These are phyloP conservation scores for Astyanax mexicanus DNA, from an alignment of 2,797 vertebrate genomes.

Conservation along the genomic window DNA sequence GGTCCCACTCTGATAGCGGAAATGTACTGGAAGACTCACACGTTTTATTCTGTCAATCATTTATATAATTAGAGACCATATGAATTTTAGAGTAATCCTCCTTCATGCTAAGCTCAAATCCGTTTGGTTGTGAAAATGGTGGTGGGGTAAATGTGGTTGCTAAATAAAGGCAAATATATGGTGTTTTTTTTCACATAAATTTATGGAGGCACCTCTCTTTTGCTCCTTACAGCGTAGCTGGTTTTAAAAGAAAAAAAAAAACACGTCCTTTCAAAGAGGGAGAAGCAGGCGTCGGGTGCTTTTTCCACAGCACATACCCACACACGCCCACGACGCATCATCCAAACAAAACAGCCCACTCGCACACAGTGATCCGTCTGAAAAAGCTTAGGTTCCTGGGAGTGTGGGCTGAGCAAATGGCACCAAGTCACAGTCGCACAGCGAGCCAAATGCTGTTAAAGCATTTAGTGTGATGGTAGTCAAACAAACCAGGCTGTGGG, in stretches of 20 bases:
- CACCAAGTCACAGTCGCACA: constrained; percentile 52
- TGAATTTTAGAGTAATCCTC: neutral
- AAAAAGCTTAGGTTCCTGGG: constrained; percentile 47
- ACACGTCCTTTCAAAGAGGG: constrained; percentile 36
- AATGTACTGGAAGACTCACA: neutral
- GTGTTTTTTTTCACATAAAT: neutral
- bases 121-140: neutral
- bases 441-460: constrained; percentile 52
- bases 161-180: constrained; percentile 17
- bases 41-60: neutral
- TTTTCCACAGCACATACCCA: constrained; percentile 54
- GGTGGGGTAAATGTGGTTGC: neutral
- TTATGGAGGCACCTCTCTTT: constrained; percentile 18
- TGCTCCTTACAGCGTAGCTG: constrained; percentile 33
- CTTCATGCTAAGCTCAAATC: neutral
- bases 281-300: constrained; percentile 43
- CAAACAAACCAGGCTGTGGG: constrained; percentile 38
- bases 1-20: too few species aligned
- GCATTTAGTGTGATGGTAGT: constrained; percentile 46
- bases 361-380: constrained; percentile 48
- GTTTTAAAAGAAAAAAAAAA: constrained; percentile 38
- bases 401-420: constrained; percentile 57
- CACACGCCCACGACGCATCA: constrained; percentile 55
- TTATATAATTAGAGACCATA: neutral
- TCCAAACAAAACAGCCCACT: constrained; percentile 58